A percentile compares a stretch with the other conserved stretches of the same genome.
Evolutionary conservation across 2,888 invertebrate genomes (phyloP).

Genomic region (Cerastoderma edule): DNA sequence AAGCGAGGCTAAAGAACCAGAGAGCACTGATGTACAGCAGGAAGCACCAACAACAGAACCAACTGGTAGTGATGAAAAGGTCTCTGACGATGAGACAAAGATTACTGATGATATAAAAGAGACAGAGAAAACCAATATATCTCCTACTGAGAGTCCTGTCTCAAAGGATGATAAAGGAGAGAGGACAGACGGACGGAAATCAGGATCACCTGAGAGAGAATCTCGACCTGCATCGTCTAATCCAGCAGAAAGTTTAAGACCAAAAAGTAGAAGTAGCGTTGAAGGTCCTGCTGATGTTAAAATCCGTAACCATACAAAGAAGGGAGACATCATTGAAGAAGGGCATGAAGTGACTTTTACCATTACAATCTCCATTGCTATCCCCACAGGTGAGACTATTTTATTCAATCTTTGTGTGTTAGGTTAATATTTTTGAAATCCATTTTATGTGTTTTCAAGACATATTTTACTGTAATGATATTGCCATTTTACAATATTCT

Average conservation of each 20-base stretch:
- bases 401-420: not conserved
- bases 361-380: constrained; percentile 79
- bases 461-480: too few species aligned
- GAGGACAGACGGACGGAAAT: constrained; percentile 33
- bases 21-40: not conserved
- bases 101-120: constrained; percentile 60
- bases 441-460: too few species aligned
- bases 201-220: constrained; percentile 33
- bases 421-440: not conserved
- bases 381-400: constrained; percentile 75
- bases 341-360: constrained; percentile 80
- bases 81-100: constrained; percentile 61
- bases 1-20: not conserved
- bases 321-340: constrained; percentile 45
- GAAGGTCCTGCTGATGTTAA: constrained; percentile 59
- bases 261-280: constrained; percentile 66
- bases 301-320: constrained; percentile 62
- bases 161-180: constrained; percentile 31
- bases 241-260: constrained; percentile 54
- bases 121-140: constrained; percentile 50
- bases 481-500: too few species aligned
- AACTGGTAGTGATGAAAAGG: constrained; percentile 15
- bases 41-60: not conserved
- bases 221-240: constrained; percentile 32
- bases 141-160: constrained; percentile 23